Conservation (phyloP, 2,113 vertebrate genomes). For the Campylomormyrus tamandua region DNA sequence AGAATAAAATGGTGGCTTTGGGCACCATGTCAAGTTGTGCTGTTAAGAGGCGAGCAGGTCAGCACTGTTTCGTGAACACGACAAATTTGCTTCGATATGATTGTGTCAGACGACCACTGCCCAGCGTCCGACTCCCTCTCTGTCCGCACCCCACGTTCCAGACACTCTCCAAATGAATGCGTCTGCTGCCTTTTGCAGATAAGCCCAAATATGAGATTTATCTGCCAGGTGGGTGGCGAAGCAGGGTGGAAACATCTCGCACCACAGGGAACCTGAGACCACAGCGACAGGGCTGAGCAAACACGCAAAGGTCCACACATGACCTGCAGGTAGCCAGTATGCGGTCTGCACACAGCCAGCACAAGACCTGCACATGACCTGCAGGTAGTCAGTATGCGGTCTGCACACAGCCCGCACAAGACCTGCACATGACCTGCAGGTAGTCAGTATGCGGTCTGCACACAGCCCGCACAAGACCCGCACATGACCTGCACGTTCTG, state of each 20-base stretch:
- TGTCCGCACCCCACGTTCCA: not conserved
- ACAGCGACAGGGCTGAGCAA: constrained; percentile 35
- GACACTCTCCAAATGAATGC: constrained; percentile 33
- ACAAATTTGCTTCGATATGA: not conserved
- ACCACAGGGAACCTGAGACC: constrained; percentile 33
- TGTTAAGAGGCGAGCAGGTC: not conserved
- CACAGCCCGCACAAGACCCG: not conserved
- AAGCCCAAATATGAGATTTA: constrained; percentile 49
- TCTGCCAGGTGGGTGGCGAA: constrained; percentile 45
- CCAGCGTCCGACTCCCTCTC: not conserved
- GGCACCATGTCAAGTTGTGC: not conserved
- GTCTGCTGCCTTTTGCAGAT: constrained; percentile 40
- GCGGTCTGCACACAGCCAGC: not conserved
- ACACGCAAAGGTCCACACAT: constrained; percentile 10
- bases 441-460: not conserved
- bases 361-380: not conserved
- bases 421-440: not conserved
- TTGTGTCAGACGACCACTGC: not conserved
- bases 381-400: constrained; percentile 34
- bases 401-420: constrained; percentile 33
- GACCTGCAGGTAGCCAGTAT: not conserved
- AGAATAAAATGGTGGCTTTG: not conserved
- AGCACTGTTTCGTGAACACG: not conserved
- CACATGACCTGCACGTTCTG: not conserved
- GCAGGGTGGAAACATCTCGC: constrained; percentile 43